phyloP scores from a whole-genome alignment of 2,113 vertebrate species.

The Chamaea fasciata region DNA sequence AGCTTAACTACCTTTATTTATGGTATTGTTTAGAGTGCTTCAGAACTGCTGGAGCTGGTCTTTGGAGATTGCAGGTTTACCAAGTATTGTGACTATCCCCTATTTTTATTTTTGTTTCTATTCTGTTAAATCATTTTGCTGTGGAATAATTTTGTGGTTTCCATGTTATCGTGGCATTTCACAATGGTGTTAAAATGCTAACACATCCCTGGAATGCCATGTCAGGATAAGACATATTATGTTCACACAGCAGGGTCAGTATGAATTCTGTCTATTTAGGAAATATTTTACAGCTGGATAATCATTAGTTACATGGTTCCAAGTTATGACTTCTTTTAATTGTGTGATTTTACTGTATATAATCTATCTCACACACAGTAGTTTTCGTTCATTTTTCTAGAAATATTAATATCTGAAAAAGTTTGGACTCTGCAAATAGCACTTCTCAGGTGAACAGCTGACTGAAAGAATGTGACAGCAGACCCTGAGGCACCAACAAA shows the following conservation, averaged over 20 bases:
- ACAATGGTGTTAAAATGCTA: not conserved
- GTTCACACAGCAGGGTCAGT: not conserved
- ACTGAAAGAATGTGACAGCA: not conserved
- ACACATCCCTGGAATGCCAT: not conserved
- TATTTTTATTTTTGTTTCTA: not conserved
- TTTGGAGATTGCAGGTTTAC: not conserved
- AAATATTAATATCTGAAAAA: not conserved
- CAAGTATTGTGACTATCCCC: not conserved
- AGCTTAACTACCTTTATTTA: conserved; percentile 29
- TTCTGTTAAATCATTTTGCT: not conserved
- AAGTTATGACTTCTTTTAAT: not conserved
- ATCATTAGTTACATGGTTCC: not conserved
- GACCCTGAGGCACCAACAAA: not conserved
- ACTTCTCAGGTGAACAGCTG: not conserved
- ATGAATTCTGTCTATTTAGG: not conserved
- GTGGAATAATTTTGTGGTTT: not conserved
- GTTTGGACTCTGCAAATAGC: not conserved
- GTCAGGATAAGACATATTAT: not conserved
- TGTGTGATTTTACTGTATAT: not conserved
- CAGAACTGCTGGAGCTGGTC: not conserved
- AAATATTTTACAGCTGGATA: not conserved
- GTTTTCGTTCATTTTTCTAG: not conserved
- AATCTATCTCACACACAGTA: not conserved
- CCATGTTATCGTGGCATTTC: not conserved
- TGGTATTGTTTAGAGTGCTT: not conserved